Base-by-base conservation (phyloP, 2,797 vertebrate genomes). In the Caiman crocodilus region DNA sequence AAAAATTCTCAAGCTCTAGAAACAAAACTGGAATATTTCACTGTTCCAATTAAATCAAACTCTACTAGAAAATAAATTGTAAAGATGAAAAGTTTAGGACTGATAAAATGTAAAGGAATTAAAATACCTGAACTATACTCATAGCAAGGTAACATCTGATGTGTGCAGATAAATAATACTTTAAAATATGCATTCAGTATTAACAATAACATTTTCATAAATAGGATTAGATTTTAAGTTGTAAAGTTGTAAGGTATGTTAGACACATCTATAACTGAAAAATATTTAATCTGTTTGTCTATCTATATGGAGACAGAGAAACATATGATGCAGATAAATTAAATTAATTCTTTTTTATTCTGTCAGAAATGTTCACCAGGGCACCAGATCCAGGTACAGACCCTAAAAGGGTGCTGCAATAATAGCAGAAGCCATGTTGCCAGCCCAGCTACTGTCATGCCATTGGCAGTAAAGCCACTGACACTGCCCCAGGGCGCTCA, bases 131-230 rank as follows among this genome's bases (percentile, higher is more conserved):
- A 64, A 85, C 82, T 30, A 5, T 2, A 63, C 42, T 71, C 23
- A 81, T 87, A 90, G 23, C 69, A 89, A 94, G 93, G 83, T 74
- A 79, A 82, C 82, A 73, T 6, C 23, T 50, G 79, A 88, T 73
- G 71, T 55, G 64, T 94, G 14, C 26, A 86, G 75, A 30, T 81
- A 78, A 89, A 89, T 10, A 59, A 3, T 77, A 73, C 64, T 89
- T 91, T 74, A 90, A 93, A 92, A 13, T 21, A 81, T 77, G 17
- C 50, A 35, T 76, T 28, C 81, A 77, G 64, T 56, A 80, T 78
- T 74, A 87, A 63, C 55, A 21, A 88, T 88, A 85, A 89, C 90
- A 59, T 23, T 75, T 85, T 56, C 61, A 65, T 89, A 64, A 76
- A 10, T 50, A 50, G 42, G 42, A 50, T 50, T 50, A 50, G 42